Conservation (phyloP, 2,113 vertebrate species). For the Dasypus novemcinctus region DNA sequence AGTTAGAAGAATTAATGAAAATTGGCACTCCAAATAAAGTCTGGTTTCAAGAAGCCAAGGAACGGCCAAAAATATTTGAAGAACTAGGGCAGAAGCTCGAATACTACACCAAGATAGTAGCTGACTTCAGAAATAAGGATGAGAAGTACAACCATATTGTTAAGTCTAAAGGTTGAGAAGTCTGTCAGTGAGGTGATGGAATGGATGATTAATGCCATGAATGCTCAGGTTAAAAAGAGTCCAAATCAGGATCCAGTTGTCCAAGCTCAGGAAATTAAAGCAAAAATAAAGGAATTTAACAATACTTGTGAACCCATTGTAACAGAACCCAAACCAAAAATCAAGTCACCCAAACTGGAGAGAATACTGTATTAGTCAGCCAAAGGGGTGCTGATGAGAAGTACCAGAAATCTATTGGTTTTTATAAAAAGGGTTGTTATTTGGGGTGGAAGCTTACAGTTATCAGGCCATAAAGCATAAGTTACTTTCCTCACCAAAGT, state of each 20-base stretch:
- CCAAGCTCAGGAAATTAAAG: slow-evolving; percentile 82
- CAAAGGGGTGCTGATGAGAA: no score
- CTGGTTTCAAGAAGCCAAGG: slow-evolving; percentile 85
- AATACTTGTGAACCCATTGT: slow-evolving; percentile 85
- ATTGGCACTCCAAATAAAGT: slow-evolving; percentile 85
- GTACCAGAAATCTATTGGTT: no score
- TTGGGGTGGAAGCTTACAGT: no score
- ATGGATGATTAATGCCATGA: slow-evolving; percentile 87
- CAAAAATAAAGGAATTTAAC: slow-evolving; percentile 85
- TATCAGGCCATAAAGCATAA: no score
- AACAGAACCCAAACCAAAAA: slow-evolving; percentile 88
- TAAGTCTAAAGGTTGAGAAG: slow-evolving; percentile 86
- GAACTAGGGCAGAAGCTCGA: slow-evolving; percentile 83
- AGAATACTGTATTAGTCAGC: slow-evolving; percentile 64
- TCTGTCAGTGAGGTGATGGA: slow-evolving; percentile 84
- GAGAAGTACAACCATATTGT: slow-evolving; percentile 87
- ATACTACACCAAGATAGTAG: slow-evolving; percentile 84
- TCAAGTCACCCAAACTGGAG: slow-evolving; percentile 87
- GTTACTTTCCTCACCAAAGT: no score
- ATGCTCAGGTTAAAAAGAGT: slow-evolving; percentile 83
- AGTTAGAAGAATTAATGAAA: slow-evolving; percentile 87
- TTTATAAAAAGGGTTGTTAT: no score
- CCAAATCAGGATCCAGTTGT: slow-evolving; percentile 85
- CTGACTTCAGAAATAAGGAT: slow-evolving; percentile 86
- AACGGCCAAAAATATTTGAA: slow-evolving; percentile 83